These are phyloP conservation scores for Empis livida DNA, from an alignment of 2,888 invertebrate species.

Conservation along the genomic window DNA sequence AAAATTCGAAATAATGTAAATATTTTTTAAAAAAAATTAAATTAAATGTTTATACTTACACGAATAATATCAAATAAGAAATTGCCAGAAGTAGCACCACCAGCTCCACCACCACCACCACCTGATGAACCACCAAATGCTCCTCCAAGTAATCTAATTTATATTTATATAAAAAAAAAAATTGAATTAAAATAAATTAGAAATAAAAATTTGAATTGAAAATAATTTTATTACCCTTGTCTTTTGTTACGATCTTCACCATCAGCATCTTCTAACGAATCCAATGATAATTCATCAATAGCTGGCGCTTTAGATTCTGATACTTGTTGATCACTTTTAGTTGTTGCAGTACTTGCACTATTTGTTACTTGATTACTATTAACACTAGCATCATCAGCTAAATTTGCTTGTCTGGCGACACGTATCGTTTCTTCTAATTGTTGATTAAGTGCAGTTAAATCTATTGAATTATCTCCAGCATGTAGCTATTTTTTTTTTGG, in stretches of 20 bases:
- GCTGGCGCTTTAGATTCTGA: slow-evolving; percentile 50
- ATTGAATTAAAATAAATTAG: neutral
- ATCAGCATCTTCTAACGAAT: slow-evolving; percentile 54
- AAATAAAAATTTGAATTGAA: neutral
- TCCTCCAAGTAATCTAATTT: slow-evolving; percentile 46
- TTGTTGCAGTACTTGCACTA: slow-evolving; percentile 12
- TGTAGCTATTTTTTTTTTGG: slow-evolving; percentile 9
- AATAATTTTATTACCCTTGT: slow-evolving; percentile 14
- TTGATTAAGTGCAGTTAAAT: slow-evolving; percentile 33
- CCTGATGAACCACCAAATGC: slow-evolving; percentile 33
- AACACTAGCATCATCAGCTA: slow-evolving; percentile 20
- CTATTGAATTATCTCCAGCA: slow-evolving; percentile 28
- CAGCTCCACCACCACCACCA: slow-evolving; percentile 39
- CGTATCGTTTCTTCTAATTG: slow-evolving; percentile 36
- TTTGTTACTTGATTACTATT: slow-evolving; percentile 5
- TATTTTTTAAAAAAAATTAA: no score
- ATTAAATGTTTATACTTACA: slow-evolving; percentile 44
- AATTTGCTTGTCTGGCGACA: slow-evolving; percentile 35
- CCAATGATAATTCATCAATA: slow-evolving; percentile 56
- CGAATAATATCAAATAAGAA: slow-evolving; percentile 80
- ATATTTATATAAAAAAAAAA: slow-evolving; percentile 37
- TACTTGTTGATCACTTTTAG: slow-evolving; percentile 35
- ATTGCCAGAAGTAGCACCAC: slow-evolving; percentile 67
- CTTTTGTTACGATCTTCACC: slow-evolving; percentile 75
- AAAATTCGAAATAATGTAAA: no score